Evolutionary conservation across 2,888 invertebrate genomes (phyloP).

Genomic region (Pomacea canaliculata): DNA sequence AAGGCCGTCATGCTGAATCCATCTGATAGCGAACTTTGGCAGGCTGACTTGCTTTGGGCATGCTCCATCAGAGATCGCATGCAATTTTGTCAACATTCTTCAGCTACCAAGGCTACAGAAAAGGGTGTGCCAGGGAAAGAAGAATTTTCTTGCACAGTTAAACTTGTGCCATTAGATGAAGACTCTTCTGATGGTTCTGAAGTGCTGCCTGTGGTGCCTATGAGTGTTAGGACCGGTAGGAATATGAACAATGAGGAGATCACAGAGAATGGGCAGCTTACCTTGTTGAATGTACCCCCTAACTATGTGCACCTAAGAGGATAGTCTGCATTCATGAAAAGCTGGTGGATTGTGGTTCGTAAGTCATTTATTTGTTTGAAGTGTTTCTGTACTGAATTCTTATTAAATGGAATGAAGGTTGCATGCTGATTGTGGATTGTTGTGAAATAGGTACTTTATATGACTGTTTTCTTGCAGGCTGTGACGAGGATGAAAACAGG

Average conservation of each 20-base stretch:
- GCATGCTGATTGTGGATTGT: no score
- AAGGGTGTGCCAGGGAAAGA: background rate
- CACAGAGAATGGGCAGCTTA: background rate
- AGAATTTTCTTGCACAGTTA: slow-evolving; percentile 4
- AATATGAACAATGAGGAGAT: background rate
- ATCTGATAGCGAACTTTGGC: slow-evolving; percentile 63
- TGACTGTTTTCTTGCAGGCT: no score
- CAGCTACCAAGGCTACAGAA: background rate
- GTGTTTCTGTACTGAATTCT: no score
- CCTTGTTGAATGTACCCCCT: slow-evolving; percentile 5
- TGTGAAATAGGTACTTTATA: no score
- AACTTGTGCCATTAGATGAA: slow-evolving; percentile 7
- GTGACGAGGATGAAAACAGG: no score
- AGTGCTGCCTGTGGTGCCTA: background rate
- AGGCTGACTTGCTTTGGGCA: slow-evolving; percentile 67
- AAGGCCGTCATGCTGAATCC: slow-evolving; percentile 68
- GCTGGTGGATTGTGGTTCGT: no score
- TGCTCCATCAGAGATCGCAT: slow-evolving; percentile 30
- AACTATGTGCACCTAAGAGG: slow-evolving; percentile 25
- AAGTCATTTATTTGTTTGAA: no score
- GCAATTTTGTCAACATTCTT: background rate
- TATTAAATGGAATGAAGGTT: no score
- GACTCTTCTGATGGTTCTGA: background rate
- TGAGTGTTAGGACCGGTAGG: background rate
- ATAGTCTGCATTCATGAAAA: background rate